Conservation (phyloP, 1,140 invertebrate genomes). For the Metopolophium dirhodum region DNA sequence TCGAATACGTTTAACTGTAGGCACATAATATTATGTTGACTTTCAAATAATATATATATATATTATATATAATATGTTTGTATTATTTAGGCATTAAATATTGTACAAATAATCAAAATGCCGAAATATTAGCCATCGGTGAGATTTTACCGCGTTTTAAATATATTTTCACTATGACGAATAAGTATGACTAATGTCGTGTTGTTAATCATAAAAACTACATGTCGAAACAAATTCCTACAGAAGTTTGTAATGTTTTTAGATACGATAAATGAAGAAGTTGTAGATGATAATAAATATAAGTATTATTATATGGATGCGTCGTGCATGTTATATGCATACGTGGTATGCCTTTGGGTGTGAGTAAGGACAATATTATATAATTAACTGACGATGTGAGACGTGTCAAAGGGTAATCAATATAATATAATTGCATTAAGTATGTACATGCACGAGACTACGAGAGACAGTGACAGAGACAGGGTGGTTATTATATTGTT, state of each 20-base stretch:
- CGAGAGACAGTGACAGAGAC: background rate
- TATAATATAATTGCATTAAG: background rate
- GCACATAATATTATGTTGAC: background rate
- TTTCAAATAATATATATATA: background rate
- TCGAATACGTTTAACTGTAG: background rate
- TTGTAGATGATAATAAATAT: background rate
- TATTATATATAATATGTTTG: background rate
- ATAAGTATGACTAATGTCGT: background rate
- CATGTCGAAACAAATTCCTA: background rate
- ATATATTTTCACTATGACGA: background rate
- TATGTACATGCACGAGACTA: background rate
- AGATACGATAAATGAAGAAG: background rate
- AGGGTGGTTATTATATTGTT: background rate
- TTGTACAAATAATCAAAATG: background rate
- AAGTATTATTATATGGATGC: background rate
- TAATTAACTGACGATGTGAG: background rate
- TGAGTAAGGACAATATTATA: background rate
- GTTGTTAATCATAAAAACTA: background rate
- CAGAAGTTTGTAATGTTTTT: background rate
- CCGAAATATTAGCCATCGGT: background rate
- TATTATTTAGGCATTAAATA: background rate
- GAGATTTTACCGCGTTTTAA: background rate
- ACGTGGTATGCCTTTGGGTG: background rate
- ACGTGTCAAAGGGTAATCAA: conserved; percentile 8
- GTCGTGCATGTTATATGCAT: background rate